Percentiles rank a stretch among this genome's conserved stretches.
These are phyloP conservation scores for Pomatostomus ruficeps DNA, from an alignment of 2,113 vertebrate genomes.

Conservation along the genomic window DNA sequence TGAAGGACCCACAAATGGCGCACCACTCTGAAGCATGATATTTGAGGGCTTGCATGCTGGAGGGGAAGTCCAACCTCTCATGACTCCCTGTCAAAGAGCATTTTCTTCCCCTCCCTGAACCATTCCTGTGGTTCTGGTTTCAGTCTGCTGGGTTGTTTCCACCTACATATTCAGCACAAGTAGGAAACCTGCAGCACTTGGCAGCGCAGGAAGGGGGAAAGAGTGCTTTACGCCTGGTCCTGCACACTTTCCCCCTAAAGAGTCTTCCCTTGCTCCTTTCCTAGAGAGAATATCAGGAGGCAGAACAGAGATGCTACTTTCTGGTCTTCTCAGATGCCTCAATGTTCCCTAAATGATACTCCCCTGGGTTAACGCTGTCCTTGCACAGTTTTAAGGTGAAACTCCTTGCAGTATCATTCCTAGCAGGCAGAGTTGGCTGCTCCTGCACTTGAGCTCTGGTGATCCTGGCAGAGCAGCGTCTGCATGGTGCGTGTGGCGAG, in stretches of 20 bases:
- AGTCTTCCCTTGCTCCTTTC: not conserved
- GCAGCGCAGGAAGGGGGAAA: not conserved
- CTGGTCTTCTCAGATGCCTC: not conserved
- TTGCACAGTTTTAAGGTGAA: not conserved
- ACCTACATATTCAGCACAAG: not conserved
- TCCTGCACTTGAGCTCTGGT: not conserved
- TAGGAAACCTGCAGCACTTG: not conserved
- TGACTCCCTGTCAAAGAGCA: not conserved
- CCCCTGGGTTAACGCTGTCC: not conserved
- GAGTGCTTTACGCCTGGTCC: not conserved
- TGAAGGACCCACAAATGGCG: rapidly evolving
- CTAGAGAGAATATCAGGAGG: not conserved
- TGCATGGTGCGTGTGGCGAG: not conserved
- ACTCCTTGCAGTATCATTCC: not conserved
- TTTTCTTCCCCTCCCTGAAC: not conserved
- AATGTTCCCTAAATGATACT: not conserved
- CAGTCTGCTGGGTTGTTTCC: not conserved
- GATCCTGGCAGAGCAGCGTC: not conserved
- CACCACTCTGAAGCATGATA: rapidly evolving
- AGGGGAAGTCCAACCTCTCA: not conserved
- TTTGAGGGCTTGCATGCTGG: not conserved
- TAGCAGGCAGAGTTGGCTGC: not conserved
- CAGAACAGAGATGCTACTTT: not conserved
- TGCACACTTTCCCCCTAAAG: not conserved
- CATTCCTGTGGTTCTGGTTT: not conserved